A percentile compares a stretch with the other conserved stretches of the same genome.
These are phyloP conservation scores for Tinea semifulvella DNA, from an alignment of 2,888 invertebrate species.

Conservation along the genomic window DNA sequence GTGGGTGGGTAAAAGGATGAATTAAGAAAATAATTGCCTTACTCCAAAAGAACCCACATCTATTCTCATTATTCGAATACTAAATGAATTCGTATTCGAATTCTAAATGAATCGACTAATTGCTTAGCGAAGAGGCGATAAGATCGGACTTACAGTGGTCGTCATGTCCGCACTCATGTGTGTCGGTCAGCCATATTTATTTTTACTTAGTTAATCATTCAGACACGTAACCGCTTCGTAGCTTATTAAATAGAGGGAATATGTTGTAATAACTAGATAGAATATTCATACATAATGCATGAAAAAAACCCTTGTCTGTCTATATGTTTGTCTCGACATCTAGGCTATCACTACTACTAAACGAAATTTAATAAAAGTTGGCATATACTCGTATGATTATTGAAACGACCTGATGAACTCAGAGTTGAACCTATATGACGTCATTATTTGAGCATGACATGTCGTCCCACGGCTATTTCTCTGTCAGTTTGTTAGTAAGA, in stretches of 20 bases:
- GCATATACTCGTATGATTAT: no score
- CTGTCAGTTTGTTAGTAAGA: no score
- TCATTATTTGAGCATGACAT: no score
- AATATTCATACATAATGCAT: no score
- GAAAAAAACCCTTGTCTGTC: no score
- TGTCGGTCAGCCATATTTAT: not conserved
- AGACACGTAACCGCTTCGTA: constrained; percentile 5
- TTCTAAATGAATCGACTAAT: constrained; percentile 58
- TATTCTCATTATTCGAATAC: constrained; percentile 44
- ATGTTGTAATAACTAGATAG: not conserved
- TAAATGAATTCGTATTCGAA: constrained; percentile 39
- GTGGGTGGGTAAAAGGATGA: no score
- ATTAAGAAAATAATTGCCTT: not conserved
- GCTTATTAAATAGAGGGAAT: not conserved
- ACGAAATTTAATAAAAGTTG: no score
- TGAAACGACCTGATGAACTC: no score
- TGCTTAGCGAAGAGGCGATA: constrained; percentile 42
- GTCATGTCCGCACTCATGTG: constrained; percentile 10
- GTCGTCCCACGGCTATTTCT: no score
- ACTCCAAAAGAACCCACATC: not conserved
- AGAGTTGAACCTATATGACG: no score
- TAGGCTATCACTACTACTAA: no score
- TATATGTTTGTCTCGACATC: no score
- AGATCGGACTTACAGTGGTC: constrained; percentile 29
- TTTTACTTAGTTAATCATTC: constrained; percentile 1